phyloP scores from a whole-genome alignment of 2,888 invertebrate genomes.

The Ceratothoa steindachneri region DNA sequence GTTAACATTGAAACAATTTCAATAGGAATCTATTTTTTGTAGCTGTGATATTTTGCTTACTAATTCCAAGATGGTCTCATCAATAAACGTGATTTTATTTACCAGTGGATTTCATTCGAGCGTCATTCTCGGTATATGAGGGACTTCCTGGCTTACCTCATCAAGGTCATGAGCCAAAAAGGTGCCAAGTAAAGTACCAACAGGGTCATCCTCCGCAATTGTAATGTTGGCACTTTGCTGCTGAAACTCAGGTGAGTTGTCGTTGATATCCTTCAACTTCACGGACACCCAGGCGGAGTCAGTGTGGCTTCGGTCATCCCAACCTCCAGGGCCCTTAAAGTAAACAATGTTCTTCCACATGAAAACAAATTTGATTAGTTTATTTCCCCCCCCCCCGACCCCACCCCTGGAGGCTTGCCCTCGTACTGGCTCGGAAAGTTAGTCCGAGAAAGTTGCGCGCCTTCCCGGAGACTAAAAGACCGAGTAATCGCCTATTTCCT shows the following conservation, averaged over 20 bases:
- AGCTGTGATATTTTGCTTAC: too few relatives aligned
- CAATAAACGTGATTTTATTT: too few relatives aligned
- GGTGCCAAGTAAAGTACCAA: constrained; percentile 2
- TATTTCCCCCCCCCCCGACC: background rate
- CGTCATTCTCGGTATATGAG: too few relatives aligned
- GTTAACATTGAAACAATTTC: too few relatives aligned
- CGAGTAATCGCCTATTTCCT: too few relatives aligned
- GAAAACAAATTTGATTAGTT: background rate
- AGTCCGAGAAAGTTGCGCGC: too few relatives aligned
- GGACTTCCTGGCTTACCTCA: too few relatives aligned
- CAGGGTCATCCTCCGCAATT: constrained; percentile 10
- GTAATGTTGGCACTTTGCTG: constrained; percentile 15
- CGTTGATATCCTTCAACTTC: constrained; percentile 13
- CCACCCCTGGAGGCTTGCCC: background rate
- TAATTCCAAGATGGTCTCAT: too few relatives aligned
- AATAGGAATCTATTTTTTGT: too few relatives aligned
- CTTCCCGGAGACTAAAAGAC: too few relatives aligned
- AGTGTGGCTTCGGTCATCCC: constrained; percentile 14
- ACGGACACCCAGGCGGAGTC: constrained; percentile 18
- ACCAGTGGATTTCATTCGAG: too few relatives aligned
- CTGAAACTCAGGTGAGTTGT: constrained; percentile 21
- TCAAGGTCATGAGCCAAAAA: constrained; percentile 15
- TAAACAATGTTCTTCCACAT: background rate
- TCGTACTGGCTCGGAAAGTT: background rate
- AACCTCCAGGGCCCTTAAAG: constrained; percentile 22